Conservation (phyloP, 1,140 invertebrate species). For the Scylla paramamosain region DNA sequence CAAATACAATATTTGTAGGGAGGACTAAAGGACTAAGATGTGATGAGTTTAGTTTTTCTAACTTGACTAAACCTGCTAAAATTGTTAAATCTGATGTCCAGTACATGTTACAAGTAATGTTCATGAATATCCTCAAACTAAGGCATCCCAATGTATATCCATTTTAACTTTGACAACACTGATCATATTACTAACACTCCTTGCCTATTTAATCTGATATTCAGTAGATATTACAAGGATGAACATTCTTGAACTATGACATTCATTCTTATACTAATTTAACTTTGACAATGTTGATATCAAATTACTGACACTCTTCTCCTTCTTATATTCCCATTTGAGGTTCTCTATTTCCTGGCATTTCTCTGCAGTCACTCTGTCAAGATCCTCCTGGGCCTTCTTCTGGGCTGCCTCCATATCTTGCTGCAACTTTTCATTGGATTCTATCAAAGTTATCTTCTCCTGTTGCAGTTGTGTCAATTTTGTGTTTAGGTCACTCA, state of each 20-base stretch:
- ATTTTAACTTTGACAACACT: too few relatives aligned
- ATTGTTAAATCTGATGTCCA: too few relatives aligned
- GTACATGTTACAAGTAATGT: too few relatives aligned
- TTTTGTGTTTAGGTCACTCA: slow-evolving; percentile 36
- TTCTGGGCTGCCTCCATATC: slow-evolving; percentile 51
- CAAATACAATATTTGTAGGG: neutral
- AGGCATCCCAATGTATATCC: too few relatives aligned
- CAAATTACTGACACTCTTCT: slow-evolving; percentile 50
- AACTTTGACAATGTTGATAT: too few relatives aligned
- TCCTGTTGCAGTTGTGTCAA: slow-evolving; percentile 15
- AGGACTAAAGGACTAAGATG: neutral
- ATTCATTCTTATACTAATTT: too few relatives aligned
- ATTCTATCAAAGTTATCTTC: slow-evolving; percentile 14
- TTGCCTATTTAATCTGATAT: too few relatives aligned
- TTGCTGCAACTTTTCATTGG: neutral
- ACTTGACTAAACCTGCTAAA: too few relatives aligned
- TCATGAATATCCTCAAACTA: too few relatives aligned
- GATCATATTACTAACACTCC: too few relatives aligned
- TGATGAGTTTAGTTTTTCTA: neutral
- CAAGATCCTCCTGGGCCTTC: slow-evolving; percentile 38
- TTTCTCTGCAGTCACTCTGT: slow-evolving; percentile 63
- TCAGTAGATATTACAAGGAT: too few relatives aligned
- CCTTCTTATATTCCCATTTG: slow-evolving; percentile 55
- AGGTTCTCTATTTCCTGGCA: slow-evolving; percentile 59
- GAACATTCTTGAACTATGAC: too few relatives aligned